phyloP scores from a whole-genome alignment of 1,140 invertebrate species.

The Laodelphax striatellus region DNA sequence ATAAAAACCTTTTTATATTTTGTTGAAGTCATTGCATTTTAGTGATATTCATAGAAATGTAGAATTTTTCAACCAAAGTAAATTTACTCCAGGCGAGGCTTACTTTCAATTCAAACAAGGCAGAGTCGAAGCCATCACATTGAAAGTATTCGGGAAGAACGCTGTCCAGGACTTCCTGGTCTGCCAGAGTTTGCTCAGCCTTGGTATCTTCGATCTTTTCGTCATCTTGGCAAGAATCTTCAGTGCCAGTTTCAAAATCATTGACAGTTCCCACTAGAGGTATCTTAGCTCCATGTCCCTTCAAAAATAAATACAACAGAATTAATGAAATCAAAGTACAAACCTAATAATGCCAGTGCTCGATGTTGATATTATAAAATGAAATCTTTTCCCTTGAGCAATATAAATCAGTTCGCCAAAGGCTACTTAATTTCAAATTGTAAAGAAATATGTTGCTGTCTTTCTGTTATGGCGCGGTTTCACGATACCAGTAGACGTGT shows the following conservation, averaged over 20 bases:
- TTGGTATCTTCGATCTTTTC: background rate
- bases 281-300: conserved; percentile 14
- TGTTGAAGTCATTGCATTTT: no score
- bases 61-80: no score
- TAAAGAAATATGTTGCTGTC: no score
- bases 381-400: no score
- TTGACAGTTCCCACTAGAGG: conserved; percentile 12
- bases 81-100: background rate
- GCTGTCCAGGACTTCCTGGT: conserved; percentile 23
- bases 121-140: conserved; percentile 19
- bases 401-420: no score
- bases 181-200: conserved; percentile 12
- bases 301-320: background rate
- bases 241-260: background rate
- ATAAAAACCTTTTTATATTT: no score
- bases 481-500: no score
- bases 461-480: no score
- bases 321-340: background rate
- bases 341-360: no score
- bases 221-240: background rate
- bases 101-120: conserved; percentile 23
- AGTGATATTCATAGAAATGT: no score
- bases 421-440: no score
- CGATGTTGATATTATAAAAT: no score
- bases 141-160: conserved; percentile 22